Evolutionary conservation across 2,888 invertebrate genomes (phyloP), one percentile per base, ranked within the genome.

Genomic region (Dynastes maya): DNA sequence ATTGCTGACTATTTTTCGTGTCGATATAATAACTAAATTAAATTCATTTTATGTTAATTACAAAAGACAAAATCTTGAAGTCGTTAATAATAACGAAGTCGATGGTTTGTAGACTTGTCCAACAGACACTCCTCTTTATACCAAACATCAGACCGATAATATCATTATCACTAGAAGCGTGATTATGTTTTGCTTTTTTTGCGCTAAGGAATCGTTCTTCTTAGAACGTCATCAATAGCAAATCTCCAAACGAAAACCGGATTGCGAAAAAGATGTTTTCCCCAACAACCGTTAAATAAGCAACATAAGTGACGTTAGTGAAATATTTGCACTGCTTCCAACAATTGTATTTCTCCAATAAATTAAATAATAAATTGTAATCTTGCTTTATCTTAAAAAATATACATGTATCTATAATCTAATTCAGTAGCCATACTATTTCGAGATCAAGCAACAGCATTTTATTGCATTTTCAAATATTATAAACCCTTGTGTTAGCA

Each of bases 101-200:
- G 55, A 8, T 4, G 55, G 8, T 58, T 58, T 58, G 55, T 27
- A 5, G 55, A 9, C 5, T 58, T 16, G 22, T 58, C 55, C 22
- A 22, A 2, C 16, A 5, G 55, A 58, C 55, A 58, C 55, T 58
- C 55, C 55, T 58, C 55, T 58, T 58, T 58, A 58, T 58, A 58
- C 55, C 55, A 22, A 58, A 22, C 8, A 58, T 16, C 22, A 16
- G 22, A 37, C 55, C 55, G 55, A 58, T 58, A 58, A 58, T 37
- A 37, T 58, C 55, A 22, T 58, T 58, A 58, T 58, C 55, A 58
- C n/a, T 16, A 22, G 55, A 58, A 22, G 55, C 55, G 55, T 58
- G 55, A 58, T 58, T 4, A 58, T 58, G 53, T 37, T 37, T 37
- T 37, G 32, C 5, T 58, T 58, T 22, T 58, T 58, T 58, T 58